phyloP scores from a whole-genome alignment of 2,797 vertebrate genomes.

The Liparis tanakae region DNA sequence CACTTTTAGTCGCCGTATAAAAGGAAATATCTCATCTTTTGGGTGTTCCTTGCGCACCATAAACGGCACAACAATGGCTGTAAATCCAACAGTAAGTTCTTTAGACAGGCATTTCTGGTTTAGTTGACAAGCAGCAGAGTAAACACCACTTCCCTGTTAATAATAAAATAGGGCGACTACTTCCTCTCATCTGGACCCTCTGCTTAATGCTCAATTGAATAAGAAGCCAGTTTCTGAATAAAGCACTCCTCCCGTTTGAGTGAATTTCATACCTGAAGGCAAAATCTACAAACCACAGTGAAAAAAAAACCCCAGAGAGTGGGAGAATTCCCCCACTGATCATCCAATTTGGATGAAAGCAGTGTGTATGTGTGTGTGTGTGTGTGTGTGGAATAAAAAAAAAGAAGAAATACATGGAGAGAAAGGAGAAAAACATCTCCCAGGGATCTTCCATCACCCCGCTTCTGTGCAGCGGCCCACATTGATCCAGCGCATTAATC shows the following conservation, averaged over 20 bases:
- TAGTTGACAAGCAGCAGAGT: constrained; percentile 36
- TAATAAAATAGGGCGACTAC: background rate
- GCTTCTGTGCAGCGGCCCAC: constrained; percentile 57
- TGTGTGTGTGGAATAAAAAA: background rate
- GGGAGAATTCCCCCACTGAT: constrained; percentile 78
- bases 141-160: constrained; percentile 46
- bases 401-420: constrained; percentile 7
- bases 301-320: constrained; percentile 72
- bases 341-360: constrained; percentile 81
- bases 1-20: background rate
- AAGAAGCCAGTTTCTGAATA: constrained; percentile 61
- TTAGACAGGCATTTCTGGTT: constrained; percentile 24
- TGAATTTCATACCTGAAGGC: constrained; percentile 78
- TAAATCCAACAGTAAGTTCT: constrained; percentile 3
- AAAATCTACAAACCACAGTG: constrained; percentile 77
- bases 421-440: constrained; percentile 61
- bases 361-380: background rate
- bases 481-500: constrained; percentile 79
- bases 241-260: constrained; percentile 65
- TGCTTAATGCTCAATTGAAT: constrained; percentile 69
- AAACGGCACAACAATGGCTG: background rate
- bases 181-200: constrained; percentile 37
- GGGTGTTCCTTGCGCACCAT: constrained; percentile 2
- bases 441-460: constrained; percentile 76
- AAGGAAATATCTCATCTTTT: background rate